These are phyloP conservation scores for Antheraea pernyi DNA, from an alignment of 1,140 invertebrate genomes.

Conservation along the genomic window DNA sequence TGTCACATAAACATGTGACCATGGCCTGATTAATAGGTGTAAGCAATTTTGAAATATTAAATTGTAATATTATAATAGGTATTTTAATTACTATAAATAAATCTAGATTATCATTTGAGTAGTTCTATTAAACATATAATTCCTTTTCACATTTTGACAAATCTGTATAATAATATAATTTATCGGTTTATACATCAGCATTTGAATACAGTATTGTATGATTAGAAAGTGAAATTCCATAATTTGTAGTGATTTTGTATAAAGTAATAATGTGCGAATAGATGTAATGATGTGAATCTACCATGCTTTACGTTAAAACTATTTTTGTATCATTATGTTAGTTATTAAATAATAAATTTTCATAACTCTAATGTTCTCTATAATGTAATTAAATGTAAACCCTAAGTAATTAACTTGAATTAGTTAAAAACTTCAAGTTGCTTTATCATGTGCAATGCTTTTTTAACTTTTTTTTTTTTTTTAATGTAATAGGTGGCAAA, in stretches of 20 bases:
- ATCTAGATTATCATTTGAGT: slow-evolving; percentile 19
- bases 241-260: slow-evolving; percentile 16
- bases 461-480: too few species aligned
- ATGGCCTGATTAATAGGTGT: slow-evolving; percentile 11
- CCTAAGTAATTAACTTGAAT: too few species aligned
- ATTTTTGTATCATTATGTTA: slow-evolving; percentile 72
- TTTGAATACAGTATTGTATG: slow-evolving; percentile 28
- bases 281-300: slow-evolving; percentile 44
- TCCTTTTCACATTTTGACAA: too few species aligned
- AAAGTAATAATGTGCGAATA: slow-evolving; percentile 25
- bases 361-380: background rate
- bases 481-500: too few species aligned
- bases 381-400: background rate
- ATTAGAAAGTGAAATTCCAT: slow-evolving; percentile 9
- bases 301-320: slow-evolving; percentile 52
- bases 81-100: background rate
- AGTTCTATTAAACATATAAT: slow-evolving; percentile 7
- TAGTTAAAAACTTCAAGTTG: too few species aligned
- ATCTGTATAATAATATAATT: slow-evolving; percentile 3
- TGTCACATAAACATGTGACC: slow-evolving; percentile 3
- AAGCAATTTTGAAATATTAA: slow-evolving; percentile 4
- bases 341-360: slow-evolving; percentile 8
- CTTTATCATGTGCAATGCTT: too few species aligned
- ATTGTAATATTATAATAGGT: background rate
- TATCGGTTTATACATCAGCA: slow-evolving; percentile 29